These are phyloP conservation scores for Caenorhabditis doughertyi DNA, from an alignment of 2,888 invertebrate genomes.

Conservation along the genomic window DNA sequence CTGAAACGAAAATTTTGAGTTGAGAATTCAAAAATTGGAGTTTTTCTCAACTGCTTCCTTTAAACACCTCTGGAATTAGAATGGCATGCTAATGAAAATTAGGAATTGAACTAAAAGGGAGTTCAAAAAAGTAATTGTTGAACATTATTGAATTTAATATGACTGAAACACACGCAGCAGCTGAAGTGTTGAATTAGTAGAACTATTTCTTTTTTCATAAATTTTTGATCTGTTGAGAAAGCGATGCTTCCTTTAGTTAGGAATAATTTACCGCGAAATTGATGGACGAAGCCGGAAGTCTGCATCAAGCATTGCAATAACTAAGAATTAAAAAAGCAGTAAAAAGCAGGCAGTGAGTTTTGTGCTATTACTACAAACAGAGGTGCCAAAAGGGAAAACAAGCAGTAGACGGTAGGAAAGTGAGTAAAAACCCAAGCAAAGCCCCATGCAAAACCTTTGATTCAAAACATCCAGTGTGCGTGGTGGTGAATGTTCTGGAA, in stretches of 20 bases:
- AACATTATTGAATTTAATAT: too few relatives aligned
- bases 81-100: too few relatives aligned
- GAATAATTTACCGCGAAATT: constrained; percentile 9
- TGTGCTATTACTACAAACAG: not conserved
- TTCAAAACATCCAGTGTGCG: constrained; percentile 1
- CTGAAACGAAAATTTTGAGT: constrained; percentile 40
- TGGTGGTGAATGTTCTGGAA: not conserved
- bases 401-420: not conserved
- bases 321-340: not conserved
- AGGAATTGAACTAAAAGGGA: not conserved
- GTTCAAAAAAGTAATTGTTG: too few relatives aligned
- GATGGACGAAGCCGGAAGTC: constrained; percentile 3
- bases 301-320: constrained; percentile 9
- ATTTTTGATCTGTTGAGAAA: not conserved
- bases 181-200: too few relatives aligned
- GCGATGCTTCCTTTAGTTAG: too few relatives aligned
- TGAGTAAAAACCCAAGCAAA: constrained; percentile 18
- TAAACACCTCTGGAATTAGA: too few relatives aligned
- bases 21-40: too few relatives aligned
- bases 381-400: not conserved
- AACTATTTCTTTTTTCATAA: too few relatives aligned
- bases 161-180: too few relatives aligned
- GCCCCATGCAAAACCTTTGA: constrained; percentile 32
- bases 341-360: not conserved
- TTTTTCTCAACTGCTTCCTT: too few relatives aligned